phyloP scores from a whole-genome alignment of 2,888 invertebrate genomes.

The Xanthostigma xanthostigma region DNA sequence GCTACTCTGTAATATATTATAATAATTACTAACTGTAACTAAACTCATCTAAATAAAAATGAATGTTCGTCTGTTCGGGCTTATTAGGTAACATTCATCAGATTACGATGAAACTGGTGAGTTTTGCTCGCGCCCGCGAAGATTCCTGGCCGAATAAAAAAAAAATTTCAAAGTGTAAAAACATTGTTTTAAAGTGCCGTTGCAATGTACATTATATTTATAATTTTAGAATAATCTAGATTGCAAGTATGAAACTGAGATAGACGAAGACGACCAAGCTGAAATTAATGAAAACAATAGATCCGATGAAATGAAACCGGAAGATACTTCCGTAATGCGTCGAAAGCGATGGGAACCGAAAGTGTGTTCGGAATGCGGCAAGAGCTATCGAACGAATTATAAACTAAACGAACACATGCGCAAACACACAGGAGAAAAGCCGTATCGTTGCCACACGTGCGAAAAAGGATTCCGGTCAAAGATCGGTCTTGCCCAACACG shows the following conservation, averaged over 20 bases:
- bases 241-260: slow-evolving; percentile 10
- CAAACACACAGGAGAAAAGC: slow-evolving; percentile 43
- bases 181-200: no score
- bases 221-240: slow-evolving; percentile 5
- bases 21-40: no score
- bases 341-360: slow-evolving; percentile 30
- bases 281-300: slow-evolving; percentile 8
- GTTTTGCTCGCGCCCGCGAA: no score
- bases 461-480: slow-evolving; percentile 43
- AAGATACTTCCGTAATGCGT: slow-evolving; percentile 19
- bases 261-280: slow-evolving; percentile 13
- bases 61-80: no score
- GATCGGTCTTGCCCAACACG: slow-evolving; percentile 42
- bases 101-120: no score
- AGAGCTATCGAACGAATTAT: slow-evolving; percentile 41
- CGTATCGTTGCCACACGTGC: slow-evolving; percentile 38
- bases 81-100: no score
- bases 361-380: slow-evolving; percentile 38
- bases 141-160: no score
- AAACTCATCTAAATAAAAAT: no score
- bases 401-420: slow-evolving; percentile 43
- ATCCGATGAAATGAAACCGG: slow-evolving; percentile 8
- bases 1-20: no score
- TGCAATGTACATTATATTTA: not conserved
- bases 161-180: slow-evolving; percentile 9